Conservation (phyloP, 2,797 vertebrate species). For the Scomberomorus guttatus region DNA sequence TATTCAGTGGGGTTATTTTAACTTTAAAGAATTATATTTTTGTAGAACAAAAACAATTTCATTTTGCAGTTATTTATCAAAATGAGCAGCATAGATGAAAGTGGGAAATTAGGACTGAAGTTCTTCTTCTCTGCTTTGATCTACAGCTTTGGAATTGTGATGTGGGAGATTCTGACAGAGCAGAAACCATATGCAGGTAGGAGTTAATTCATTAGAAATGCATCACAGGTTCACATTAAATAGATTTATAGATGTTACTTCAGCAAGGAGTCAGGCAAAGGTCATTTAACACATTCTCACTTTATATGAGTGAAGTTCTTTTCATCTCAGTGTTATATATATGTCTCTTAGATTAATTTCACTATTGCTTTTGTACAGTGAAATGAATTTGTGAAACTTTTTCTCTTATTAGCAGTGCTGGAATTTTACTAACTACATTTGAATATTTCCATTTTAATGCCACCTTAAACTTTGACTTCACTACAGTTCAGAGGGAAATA, state of each 20-base stretch:
- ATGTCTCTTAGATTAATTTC: background rate
- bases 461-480: background rate
- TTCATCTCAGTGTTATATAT: background rate
- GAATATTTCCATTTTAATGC: too few relatives aligned
- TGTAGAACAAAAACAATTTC: background rate
- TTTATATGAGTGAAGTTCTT: background rate
- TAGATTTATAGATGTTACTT: constrained; percentile 10
- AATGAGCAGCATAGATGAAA: constrained; percentile 11
- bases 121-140: constrained; percentile 49
- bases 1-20: constrained; percentile 8
- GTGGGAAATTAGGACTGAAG: constrained; percentile 24
- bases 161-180: constrained; percentile 93
- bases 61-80: constrained; percentile 14
- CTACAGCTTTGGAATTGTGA: constrained; percentile 89
- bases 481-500: background rate
- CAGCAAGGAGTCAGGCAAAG: background rate
- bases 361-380: background rate
- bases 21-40: background rate
- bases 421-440: too few relatives aligned
- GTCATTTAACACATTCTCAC: background rate
- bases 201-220: constrained; percentile 36
- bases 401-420: too few relatives aligned
- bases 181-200: constrained; percentile 90
- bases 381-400: background rate
- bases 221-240: constrained; percentile 32